A percentile compares a stretch with the other conserved stretches of the same genome.
These are phyloP conservation scores for Mylabris sibirica DNA, from an alignment of 2,888 invertebrate genomes.

Conservation along the genomic window DNA sequence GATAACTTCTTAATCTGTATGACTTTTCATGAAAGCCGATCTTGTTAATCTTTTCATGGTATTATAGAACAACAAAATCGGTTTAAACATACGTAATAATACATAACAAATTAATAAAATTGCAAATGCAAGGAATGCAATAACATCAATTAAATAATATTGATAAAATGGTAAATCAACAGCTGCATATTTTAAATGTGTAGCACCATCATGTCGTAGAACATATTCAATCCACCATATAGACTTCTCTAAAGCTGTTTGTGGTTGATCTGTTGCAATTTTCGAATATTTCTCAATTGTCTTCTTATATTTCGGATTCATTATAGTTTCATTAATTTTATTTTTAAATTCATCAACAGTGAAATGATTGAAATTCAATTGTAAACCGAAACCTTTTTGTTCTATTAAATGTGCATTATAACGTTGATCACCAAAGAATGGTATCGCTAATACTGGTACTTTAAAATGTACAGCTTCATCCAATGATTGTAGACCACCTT, in stretches of 20 bases:
- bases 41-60: background rate
- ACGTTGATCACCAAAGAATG: slow-evolving; percentile 48
- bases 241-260: slow-evolving; percentile 44
- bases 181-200: slow-evolving; percentile 42
- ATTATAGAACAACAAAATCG: background rate
- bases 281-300: slow-evolving; percentile 15
- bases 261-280: slow-evolving; percentile 44
- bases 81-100: background rate
- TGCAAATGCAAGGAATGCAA: slow-evolving; percentile 26
- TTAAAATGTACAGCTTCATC: slow-evolving; percentile 46
- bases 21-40: slow-evolving; percentile 15
- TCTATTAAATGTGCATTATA: slow-evolving; percentile 43
- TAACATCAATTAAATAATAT: slow-evolving; percentile 45
- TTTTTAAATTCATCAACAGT: slow-evolving; percentile 43
- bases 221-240: slow-evolving; percentile 52
- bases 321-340: slow-evolving; percentile 44
- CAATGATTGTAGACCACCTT: slow-evolving; percentile 48
- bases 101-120: background rate
- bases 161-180: slow-evolving; percentile 44
- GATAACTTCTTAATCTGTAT: slow-evolving; percentile 15
- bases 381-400: slow-evolving; percentile 40
- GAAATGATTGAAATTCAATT: slow-evolving; percentile 40
- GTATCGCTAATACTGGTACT: slow-evolving; percentile 48
- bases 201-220: slow-evolving; percentile 46
- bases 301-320: slow-evolving; percentile 44